Evolutionary conservation across 2,888 invertebrate genomes (phyloP), one percentile per base, ranked within the genome.

Genomic region (Tineola bisselliella): DNA sequence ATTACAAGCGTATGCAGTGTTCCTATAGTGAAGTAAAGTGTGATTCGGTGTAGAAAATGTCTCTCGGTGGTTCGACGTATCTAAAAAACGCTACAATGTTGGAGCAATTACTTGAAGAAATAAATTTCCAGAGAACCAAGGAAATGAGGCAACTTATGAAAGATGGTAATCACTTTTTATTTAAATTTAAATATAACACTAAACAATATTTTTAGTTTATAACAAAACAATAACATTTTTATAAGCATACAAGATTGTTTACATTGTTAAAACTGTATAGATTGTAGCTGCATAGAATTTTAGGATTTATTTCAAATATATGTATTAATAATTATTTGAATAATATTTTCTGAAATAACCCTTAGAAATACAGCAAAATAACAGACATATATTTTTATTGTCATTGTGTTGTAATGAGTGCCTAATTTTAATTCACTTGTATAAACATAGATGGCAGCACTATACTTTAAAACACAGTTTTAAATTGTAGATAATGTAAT

Each of bases 81-180:
- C 67, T 84, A 64, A 79, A 78, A 66, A 77, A 74, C 63, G 90
- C 92, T 17, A 93, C 94, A 31, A 91, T 93, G 77, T 81, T 96
- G 68, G 95, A 96, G 74, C 95, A 95, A 72, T 87, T 96, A 62
- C 84, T 96, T 63, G 95, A 96, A 74, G 96, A 96, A 80, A 96
- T 96, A 66, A 95, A 95, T 81, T 96, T 96, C 71, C 96, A 96
- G 78, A 89, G 96, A 66, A 95, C 95, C 61, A 96, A 96, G 80
- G 96, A 96, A 82, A 94, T 95, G 92, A 88, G 95, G 58, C 95
- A 95, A 79, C 84, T 95, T 68, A 88, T 95, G 70, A 95, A 95
- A 83, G 95, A 95, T 87, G 95, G 95, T 94, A 76, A 43, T 8
- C 8, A 43, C 43, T 8, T n/a, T 12, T 43, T n/a, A 43, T 8